Evolutionary conservation across 2,888 invertebrate species (phyloP), one percentile per base, ranked within the genome.

Genomic region (Agriopis marginaria): DNA sequence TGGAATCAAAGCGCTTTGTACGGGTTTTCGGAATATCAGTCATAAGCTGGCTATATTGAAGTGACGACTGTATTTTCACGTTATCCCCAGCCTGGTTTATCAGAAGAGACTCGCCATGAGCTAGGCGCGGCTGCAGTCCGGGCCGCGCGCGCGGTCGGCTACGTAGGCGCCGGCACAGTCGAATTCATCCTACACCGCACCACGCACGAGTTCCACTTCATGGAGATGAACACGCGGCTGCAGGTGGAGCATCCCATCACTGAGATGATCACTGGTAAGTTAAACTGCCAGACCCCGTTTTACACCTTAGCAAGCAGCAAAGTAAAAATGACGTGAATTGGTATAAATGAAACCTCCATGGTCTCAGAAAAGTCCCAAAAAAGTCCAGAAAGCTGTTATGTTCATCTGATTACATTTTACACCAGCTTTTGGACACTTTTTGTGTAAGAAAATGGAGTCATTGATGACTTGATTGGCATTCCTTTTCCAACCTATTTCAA

Each of bases 171-270:
- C 4, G 99, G 99, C 40, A 99, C 99, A 0, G 99, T 99, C 0
- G 99, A 99, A 89, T 99, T 99, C 87, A 99, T 99, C 77, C 95
- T 99, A 87, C 99, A 99, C 86, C 95, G 97, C 64, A 93, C 95
- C 65, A 96, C 97, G 55, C 96, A 98, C 75, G 96, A 97, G 72
- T 99, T 99, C 88, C 98, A 98, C 92, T 99, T 99, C 87, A 99
- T 99, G 99, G 99, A 99, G 95, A 99, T 99, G 99, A 99, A 99
- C 90, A 99, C 99, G 0, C 95, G 99, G 51, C 93, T 98, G 44
- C 98, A 98, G 89, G 98, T 99, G 0, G 99, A 99, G 86, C 99
- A 99, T 95, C 99, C 99, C 0, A 97, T 99, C 69, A 98, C 99
- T 0, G 99, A 99, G 94, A 99, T 99, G 97, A 98, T 99, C 55